Conservation (phyloP, 2,113 vertebrate species). For the Arothron firmamentum region DNA sequence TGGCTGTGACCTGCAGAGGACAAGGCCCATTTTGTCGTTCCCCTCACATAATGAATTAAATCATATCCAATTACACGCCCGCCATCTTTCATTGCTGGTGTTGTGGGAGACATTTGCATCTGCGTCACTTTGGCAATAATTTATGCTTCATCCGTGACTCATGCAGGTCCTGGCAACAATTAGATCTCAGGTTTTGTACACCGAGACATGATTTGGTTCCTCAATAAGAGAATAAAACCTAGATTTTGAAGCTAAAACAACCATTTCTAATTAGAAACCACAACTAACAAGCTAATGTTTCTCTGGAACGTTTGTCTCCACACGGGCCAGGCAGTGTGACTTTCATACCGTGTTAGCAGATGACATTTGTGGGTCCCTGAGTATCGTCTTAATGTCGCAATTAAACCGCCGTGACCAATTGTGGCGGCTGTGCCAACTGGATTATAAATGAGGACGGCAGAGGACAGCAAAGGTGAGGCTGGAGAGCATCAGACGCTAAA, state of each 20-base stretch:
- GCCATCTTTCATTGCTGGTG: slow-evolving; percentile 52
- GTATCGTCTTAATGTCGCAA: slow-evolving; percentile 53
- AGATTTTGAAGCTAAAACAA: not conserved
- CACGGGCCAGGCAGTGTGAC: slow-evolving; percentile 47
- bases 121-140: slow-evolving; percentile 44
- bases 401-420: slow-evolving; percentile 57
- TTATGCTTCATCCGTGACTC: slow-evolving; percentile 53
- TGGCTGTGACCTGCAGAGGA: slow-evolving; percentile 61
- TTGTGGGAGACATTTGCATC: slow-evolving; percentile 45
- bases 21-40: slow-evolving; percentile 60
- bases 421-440: slow-evolving; percentile 40
- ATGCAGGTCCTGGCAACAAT: slow-evolving; percentile 31
- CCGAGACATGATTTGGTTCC: too few relatives aligned
- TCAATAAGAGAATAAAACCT: too few relatives aligned
- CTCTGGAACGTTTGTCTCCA: slow-evolving; percentile 45
- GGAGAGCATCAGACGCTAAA: slow-evolving; percentile 29
- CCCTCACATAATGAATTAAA: slow-evolving; percentile 62
- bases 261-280: slow-evolving; percentile 55
- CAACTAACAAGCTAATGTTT: slow-evolving; percentile 64
- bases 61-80: slow-evolving; percentile 66
- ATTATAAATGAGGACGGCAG: slow-evolving; percentile 61
- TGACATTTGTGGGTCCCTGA: slow-evolving; percentile 54
- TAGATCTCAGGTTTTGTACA: not conserved
- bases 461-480: slow-evolving; percentile 54
- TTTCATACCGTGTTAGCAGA: slow-evolving; percentile 62